A percentile compares a stretch with the other conserved stretches of the same genome.
phyloP scores from a whole-genome alignment of 2,797 vertebrate species.

The Megalops cyprinoides region DNA sequence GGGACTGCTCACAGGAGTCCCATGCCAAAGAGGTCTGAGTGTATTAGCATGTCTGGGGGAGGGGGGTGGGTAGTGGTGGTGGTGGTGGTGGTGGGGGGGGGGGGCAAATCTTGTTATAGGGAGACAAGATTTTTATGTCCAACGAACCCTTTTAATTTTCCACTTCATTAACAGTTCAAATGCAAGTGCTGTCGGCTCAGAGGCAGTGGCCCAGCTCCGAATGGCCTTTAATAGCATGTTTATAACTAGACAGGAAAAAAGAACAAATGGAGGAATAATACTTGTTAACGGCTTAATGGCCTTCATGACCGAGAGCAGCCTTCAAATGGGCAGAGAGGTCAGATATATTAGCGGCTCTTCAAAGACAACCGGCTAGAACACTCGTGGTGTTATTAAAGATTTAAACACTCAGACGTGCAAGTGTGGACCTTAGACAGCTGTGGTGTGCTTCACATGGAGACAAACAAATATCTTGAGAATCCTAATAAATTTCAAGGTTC shows the following conservation, averaged over 20 bases:
- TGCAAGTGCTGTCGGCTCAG: constrained; percentile 62
- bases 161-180: constrained; percentile 72
- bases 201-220: constrained; percentile 63
- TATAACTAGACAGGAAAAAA: constrained; percentile 60
- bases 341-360: constrained; percentile 64
- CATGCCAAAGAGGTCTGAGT: constrained; percentile 41
- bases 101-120: constrained; percentile 55
- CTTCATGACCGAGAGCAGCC: constrained; percentile 65
- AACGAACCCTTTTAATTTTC: constrained; percentile 74
- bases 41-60: constrained; percentile 46
- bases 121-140: constrained; percentile 65
- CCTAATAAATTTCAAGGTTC: not conserved
- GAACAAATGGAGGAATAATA: constrained; percentile 63
- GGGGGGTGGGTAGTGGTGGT: constrained; percentile 19
- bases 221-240: constrained; percentile 71
- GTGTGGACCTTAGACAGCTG: not conserved
- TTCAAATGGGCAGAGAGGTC: constrained; percentile 68
- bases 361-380: too few relatives aligned
- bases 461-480: not conserved
- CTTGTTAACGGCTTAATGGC: constrained; percentile 73
- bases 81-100: not conserved
- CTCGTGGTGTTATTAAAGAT: not conserved
- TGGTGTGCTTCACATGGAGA: not conserved
- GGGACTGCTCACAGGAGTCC: constrained; percentile 17
- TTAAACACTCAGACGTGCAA: not conserved